Base-by-base conservation (phyloP, 1,140 invertebrate species). In the Euglossa dilemma region DNA sequence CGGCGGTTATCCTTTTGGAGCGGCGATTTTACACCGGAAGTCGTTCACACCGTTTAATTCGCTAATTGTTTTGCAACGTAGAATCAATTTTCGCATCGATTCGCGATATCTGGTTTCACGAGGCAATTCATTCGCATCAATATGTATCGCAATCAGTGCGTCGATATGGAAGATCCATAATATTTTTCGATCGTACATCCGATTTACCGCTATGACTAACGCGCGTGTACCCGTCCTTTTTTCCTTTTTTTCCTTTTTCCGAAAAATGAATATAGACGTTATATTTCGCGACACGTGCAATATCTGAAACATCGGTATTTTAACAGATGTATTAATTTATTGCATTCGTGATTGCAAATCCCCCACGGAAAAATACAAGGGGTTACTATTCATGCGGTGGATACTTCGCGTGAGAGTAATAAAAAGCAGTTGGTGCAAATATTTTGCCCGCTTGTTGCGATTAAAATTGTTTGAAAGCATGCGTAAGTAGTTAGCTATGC, bases 21-120 rank as follows among this genome's bases (percentile, higher is more conserved):
- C 9, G 14, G 2, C 25, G n/a, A 61, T 74, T 74, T 61, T 28
- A 74, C 56, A 47, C 8, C 8, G n/a, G 6, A 45, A 25, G n/a
- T 61, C 23, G 47, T 36, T 54, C 43, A n/a, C 36, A 4, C 43
- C 43, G 43, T 25, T 59, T 43, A 74, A 74, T 74, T 61, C 36
- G 43, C n/a, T 74, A 74, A 74, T 74, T 74, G 56, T 59, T 59
- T 74, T 47, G 43, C n/a, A 20, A 47, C 43, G 56, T n/a, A 20
- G 20, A 59, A 28, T n/a, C 56, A 20, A 59, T 74, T 45, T 36
- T 61, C n/a, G 20, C n/a, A 23, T n/a, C 7, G 23, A 74, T 74
- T 23, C 8, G 16, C 18, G 56, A 61, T 73, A 73, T 57, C 72
- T 47, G 23, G 56, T 59, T 47, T 61, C 36, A 74, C 18, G 23